Conservation (phyloP, 2,113 vertebrate species). For the Halichoeres trimaculatus region DNA sequence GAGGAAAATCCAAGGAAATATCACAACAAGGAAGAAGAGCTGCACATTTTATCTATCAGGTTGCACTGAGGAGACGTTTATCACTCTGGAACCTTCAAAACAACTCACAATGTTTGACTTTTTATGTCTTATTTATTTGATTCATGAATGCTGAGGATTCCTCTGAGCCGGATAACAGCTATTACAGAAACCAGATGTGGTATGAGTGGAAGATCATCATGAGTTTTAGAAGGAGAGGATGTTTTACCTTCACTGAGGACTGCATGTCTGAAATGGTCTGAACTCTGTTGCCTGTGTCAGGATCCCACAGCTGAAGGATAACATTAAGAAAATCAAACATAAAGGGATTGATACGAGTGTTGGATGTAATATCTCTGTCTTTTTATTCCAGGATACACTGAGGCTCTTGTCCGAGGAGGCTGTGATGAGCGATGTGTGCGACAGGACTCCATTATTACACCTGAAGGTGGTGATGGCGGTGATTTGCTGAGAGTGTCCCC, state of each 20-base stretch:
- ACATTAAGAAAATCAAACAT: constrained; percentile 66
- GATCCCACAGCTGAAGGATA: constrained; percentile 89
- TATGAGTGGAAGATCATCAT: too few species aligned
- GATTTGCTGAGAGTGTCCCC: constrained; percentile 93
- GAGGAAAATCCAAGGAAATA: neutral
- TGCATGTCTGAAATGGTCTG: constrained; percentile 90
- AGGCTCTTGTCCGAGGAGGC: constrained; percentile 94
- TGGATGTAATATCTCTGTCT: neutral
- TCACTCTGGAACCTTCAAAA: too few species aligned
- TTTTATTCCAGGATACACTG: constrained; percentile 88
- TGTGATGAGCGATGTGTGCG: constrained; percentile 85
- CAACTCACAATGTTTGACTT: too few species aligned
- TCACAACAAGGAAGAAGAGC: neutral
- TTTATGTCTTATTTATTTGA: too few species aligned
- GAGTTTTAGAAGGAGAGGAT: too few species aligned
- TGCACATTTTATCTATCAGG: too few species aligned
- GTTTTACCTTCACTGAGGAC: constrained; percentile 93
- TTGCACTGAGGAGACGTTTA: too few species aligned
- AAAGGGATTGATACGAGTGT: neutral
- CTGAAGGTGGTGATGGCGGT: constrained; percentile 88
- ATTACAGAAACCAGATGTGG: too few species aligned
- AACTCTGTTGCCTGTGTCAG: constrained; percentile 86
- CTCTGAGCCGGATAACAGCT: too few species aligned
- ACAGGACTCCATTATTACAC: constrained; percentile 63
- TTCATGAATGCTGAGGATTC: too few species aligned